Conservation (phyloP, 2,888 invertebrate genomes). For the Anagyrus pseudococci region DNA sequence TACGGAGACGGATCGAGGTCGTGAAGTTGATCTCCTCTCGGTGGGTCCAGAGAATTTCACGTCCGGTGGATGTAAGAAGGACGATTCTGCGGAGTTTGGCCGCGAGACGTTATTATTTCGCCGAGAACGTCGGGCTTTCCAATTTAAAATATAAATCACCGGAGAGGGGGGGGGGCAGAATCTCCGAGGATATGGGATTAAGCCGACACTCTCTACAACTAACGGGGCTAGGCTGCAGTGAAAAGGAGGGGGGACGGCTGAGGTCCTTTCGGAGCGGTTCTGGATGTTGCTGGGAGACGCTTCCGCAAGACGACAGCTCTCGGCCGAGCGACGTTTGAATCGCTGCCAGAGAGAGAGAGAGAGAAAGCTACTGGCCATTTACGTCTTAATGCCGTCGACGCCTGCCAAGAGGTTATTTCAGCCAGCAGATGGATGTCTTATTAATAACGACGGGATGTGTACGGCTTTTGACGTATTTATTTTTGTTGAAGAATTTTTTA, state of each 20-base stretch:
- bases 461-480: background rate
- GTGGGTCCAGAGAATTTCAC: too few relatives aligned
- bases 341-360: slow-evolving; percentile 21
- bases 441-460: slow-evolving; percentile 32
- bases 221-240: too few relatives aligned
- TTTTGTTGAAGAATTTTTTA: too few relatives aligned
- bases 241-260: background rate
- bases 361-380: slow-evolving; percentile 6
- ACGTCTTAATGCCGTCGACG: slow-evolving; percentile 30
- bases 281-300: background rate
- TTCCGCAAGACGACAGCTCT: background rate
- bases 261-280: background rate
- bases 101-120: too few relatives aligned
- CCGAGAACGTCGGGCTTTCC: slow-evolving; percentile 15
- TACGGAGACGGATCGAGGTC: too few relatives aligned
- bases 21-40: too few relatives aligned
- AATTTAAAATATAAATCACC: slow-evolving; percentile 33
- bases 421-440: slow-evolving; percentile 26
- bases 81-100: too few relatives aligned
- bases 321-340: slow-evolving; percentile 11
- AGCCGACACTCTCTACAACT: too few relatives aligned
- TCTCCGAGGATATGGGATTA: background rate
- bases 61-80: too few relatives aligned
- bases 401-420: slow-evolving; percentile 18
- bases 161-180: too few relatives aligned